Conservation (phyloP, 2,797 vertebrate genomes). For the Onychomys torridus region DNA sequence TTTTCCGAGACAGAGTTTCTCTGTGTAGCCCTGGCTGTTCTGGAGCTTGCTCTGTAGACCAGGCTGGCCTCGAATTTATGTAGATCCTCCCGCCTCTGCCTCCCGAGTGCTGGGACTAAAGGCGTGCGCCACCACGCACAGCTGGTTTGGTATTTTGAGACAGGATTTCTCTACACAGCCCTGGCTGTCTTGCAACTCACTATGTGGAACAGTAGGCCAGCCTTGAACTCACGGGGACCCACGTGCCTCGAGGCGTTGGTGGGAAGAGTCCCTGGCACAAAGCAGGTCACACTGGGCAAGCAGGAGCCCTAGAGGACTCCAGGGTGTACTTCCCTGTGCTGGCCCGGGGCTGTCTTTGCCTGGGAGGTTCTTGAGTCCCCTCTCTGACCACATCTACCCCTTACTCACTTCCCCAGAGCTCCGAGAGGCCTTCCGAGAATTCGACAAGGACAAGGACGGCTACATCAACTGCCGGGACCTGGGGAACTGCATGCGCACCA, state of each 20-base stretch:
- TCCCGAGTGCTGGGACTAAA: neutral
- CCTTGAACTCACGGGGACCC: neutral
- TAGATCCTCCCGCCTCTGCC: neutral
- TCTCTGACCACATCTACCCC: constrained; percentile 9
- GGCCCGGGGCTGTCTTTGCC: neutral
- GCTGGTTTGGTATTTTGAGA: neutral
- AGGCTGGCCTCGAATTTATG: neutral
- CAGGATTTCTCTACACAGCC: neutral
- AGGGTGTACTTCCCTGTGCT: neutral
- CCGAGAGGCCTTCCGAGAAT: constrained; percentile 96
- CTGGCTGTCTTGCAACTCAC: neutral
- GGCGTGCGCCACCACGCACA: accelerated
- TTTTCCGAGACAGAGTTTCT: neutral
- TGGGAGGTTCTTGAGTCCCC: neutral
- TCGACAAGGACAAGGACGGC: constrained; percentile 98
- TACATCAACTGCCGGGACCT: constrained; percentile 98
- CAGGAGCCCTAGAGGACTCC: neutral
- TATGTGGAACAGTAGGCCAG: neutral
- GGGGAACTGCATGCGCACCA: constrained; percentile 99
- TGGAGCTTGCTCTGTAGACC: neutral
- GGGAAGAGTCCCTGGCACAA: neutral
- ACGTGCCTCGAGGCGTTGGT: neutral
- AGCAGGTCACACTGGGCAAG: neutral
- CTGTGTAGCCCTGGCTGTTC: neutral
- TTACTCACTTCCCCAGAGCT: constrained; percentile 89